A percentile compares a stretch with the other conserved stretches of the same genome.
These are phyloP conservation scores for Cosmia pyralina DNA, from an alignment of 2,888 invertebrate species.

Conservation along the genomic window DNA sequence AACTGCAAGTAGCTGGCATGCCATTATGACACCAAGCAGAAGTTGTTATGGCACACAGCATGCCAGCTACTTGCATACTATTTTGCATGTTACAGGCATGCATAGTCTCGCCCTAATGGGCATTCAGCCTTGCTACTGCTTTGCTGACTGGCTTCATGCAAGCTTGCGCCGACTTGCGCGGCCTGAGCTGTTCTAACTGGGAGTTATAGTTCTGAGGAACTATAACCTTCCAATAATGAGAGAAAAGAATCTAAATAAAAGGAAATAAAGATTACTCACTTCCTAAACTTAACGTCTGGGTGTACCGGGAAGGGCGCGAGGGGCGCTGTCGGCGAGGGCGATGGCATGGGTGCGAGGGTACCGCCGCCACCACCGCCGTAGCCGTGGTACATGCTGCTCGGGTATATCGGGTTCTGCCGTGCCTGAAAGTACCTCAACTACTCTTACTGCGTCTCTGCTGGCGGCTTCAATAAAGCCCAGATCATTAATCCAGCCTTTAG, in stretches of 20 bases:
- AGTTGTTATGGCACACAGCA: too few relatives aligned
- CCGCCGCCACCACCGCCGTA: constrained; percentile 84
- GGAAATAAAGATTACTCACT: constrained; percentile 73
- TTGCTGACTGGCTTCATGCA: background rate
- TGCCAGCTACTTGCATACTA: too few relatives aligned
- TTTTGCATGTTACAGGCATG: too few relatives aligned
- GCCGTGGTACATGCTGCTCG: constrained; percentile 89
- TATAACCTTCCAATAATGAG: too few relatives aligned
- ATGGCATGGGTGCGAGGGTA: constrained; percentile 85
- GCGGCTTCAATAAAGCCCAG: background rate
- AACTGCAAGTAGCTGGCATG: too few relatives aligned
- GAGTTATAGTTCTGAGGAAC: too few relatives aligned
- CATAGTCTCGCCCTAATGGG: background rate
- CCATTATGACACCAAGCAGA: too few relatives aligned
- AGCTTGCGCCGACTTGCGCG: too few relatives aligned
- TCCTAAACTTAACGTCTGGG: constrained; percentile 97
- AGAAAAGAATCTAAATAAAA: background rate
- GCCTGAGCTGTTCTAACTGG: background rate
- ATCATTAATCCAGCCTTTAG: background rate
- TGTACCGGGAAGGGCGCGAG: constrained; percentile 94
- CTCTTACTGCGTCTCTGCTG: background rate
- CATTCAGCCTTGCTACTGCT: background rate
- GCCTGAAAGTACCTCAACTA: constrained; percentile 77
- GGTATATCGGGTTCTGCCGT: constrained; percentile 90
- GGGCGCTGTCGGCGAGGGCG: constrained; percentile 85